Conservation (phyloP, 2,888 invertebrate genomes). For the Anoplius nigerrimus region DNA sequence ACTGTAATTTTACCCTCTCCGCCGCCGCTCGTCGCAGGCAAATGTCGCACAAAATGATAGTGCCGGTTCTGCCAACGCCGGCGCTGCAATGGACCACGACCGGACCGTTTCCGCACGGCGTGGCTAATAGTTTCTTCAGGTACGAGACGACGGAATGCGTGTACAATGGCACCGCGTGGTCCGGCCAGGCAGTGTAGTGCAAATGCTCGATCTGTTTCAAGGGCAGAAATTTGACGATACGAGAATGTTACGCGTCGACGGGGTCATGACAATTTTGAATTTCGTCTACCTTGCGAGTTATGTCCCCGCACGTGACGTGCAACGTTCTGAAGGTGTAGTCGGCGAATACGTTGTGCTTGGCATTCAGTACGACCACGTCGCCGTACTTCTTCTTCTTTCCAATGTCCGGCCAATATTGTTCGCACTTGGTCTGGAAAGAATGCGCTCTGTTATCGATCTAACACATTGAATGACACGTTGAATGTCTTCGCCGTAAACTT, state of each 20-base stretch:
- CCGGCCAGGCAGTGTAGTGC: conserved; percentile 77
- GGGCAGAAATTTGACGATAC: not conserved
- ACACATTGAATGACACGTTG: too few species aligned
- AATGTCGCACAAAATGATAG: conserved; percentile 79
- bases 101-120: conserved; percentile 70
- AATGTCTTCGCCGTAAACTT: not conserved
- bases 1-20: conserved; percentile 61
- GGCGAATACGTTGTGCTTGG: conserved; percentile 66
- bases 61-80: conserved; percentile 80
- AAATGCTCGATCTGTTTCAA: conserved; percentile 71
- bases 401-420: conserved; percentile 77
- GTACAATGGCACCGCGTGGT: conserved; percentile 76
- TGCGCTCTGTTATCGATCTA: not conserved
- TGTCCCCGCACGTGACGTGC: conserved; percentile 54
- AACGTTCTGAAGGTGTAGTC: conserved; percentile 72
- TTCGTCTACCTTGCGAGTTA: conserved; percentile 64
- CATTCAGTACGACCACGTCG: conserved; percentile 66
- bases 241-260: not conserved
- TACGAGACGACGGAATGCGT: conserved; percentile 72
- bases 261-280: not conserved
- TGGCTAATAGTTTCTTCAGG: conserved; percentile 69
- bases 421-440: conserved; percentile 74
- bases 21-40: conserved; percentile 75
- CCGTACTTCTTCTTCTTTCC: conserved; percentile 71
- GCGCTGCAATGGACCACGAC: conserved; percentile 79